Base-by-base conservation (phyloP, 2,888 invertebrate genomes). In the Trachelus troglodyta region DNA sequence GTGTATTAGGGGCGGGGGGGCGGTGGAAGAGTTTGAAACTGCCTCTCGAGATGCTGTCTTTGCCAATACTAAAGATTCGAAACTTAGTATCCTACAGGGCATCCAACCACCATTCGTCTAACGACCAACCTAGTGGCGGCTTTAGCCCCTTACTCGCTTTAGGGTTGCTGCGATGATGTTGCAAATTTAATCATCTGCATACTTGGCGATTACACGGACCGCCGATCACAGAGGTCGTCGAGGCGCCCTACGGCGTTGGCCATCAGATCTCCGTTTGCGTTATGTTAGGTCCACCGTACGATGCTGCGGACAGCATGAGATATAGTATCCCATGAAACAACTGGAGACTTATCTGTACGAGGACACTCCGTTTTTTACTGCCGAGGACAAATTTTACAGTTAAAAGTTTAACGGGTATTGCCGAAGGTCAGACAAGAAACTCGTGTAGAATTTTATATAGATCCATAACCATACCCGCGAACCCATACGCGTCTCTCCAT, bases 121-220 rank as follows among this genome's bases (percentile, higher is more conserved):
- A 84, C 85, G 84, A 86, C 82, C 84, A 83, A 74, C 75, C 80
- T 76, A 77, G 74, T 81, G 79, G 81, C 84, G 80, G 80, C 80
- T 78, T 75, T 75, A 80, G 81, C 84, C 85, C 85, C 83, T 81
- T 81, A 83, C 82, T 81, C 82, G 88, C 88, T 88, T 88, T 85
- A 86, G 89, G 87, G 88, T 82, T 86, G 89, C 90, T 87, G 87
- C 90, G 90, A 91, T 91, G 90, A 91, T 91, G 91, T 91, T 91
- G 91, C 91, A 90, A 91, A 91, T 91, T 91, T 91, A 91, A 91
- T 91, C 91, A 91, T 91, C 91, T 91, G 91, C 91, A 91, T 91
- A 91, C 90, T 91, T 91, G 90, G 88, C 90, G 91, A 91, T 91
- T 91, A 91, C 87, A 91, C 91, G 89, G 90, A 86, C 89, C 88